These are phyloP conservation scores for Alcedo quadribrachys DNA, from an alignment of 2,797 vertebrate species.

Conservation along the genomic window DNA sequence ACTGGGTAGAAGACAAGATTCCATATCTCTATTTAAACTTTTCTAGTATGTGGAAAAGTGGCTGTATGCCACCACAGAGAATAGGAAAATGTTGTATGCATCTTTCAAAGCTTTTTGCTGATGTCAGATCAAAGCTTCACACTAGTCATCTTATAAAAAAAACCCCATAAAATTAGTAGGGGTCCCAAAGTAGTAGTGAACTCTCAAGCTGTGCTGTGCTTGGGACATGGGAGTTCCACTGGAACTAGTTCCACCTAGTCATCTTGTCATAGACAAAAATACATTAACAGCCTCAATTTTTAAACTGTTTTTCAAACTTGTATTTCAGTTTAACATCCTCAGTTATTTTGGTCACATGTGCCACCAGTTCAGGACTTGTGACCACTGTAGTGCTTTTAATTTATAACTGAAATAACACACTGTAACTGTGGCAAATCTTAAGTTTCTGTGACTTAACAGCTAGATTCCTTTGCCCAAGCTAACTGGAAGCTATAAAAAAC, in stretches of 20 bases:
- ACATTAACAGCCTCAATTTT: accelerated
- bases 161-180: neutral
- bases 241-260: neutral
- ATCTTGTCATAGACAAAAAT: neutral
- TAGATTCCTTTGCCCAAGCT: neutral
- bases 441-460: neutral
- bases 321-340: neutral
- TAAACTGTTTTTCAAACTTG: neutral
- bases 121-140: neutral
- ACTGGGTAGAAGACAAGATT: neutral
- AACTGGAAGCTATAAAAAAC: neutral
- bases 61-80: neutral
- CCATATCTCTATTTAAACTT: neutral
- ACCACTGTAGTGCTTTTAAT: neutral
- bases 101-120: neutral
- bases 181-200: neutral
- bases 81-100: neutral
- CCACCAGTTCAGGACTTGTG: neutral
- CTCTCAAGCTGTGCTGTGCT: neutral
- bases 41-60: neutral
- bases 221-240: neutral
- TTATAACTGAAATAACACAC: too few relatives aligned
- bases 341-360: neutral
- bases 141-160: too few relatives aligned
- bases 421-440: neutral